Evolutionary conservation across 1,140 invertebrate species (phyloP).

Genomic region (Streblospio benedicti): DNA sequence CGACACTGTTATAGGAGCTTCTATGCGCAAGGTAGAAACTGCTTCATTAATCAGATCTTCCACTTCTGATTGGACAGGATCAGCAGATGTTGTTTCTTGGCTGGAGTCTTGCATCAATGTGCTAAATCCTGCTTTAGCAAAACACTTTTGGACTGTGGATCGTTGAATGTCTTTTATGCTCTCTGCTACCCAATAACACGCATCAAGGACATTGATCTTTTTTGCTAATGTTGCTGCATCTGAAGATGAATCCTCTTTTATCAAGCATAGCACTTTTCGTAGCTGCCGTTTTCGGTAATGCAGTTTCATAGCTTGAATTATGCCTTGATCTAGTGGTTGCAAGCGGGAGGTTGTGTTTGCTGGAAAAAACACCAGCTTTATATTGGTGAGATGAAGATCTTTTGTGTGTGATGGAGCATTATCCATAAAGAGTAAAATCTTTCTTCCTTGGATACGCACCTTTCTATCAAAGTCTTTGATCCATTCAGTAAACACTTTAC

Average conservation of each 20-base stretch:
- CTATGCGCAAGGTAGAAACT: too few species aligned
- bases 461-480: not conserved
- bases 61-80: too few species aligned
- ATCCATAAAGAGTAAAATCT: conserved; percentile 46
- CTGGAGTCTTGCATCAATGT: too few species aligned
- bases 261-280: not conserved
- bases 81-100: too few species aligned
- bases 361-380: conserved; percentile 43
- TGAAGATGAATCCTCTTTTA: not conserved
- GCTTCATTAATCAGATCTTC: too few species aligned
- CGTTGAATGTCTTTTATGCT: not conserved
- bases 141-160: conserved; percentile 3
- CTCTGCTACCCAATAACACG: not conserved
- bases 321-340: conserved; percentile 46
- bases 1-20: too few species aligned
- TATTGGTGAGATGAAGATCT: conserved; percentile 28
- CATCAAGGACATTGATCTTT: conserved; percentile 2
- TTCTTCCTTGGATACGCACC: too few species aligned
- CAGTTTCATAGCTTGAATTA: conserved; percentile 37
- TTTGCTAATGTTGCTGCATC: not conserved
- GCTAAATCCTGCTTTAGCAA: not conserved
- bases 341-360: conserved; percentile 44
- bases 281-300: not conserved
- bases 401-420: conserved; percentile 45
- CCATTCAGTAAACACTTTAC: not conserved